A percentile compares a stretch with the other conserved stretches of the same genome.
Evolutionary conservation across 2,113 vertebrate species (phyloP).

Genomic region (Lathamus discolor): DNA sequence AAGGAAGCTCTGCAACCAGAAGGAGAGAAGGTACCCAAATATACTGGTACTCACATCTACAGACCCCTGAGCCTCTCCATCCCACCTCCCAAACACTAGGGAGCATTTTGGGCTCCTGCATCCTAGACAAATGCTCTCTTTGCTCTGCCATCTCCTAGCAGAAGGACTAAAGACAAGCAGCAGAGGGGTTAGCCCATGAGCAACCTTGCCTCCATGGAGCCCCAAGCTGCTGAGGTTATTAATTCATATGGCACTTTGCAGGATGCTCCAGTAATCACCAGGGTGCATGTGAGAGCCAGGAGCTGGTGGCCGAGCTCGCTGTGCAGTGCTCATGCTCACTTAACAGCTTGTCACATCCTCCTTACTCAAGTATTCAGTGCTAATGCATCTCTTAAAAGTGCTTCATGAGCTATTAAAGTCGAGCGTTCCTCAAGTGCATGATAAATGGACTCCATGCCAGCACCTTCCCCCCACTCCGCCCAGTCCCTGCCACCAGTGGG

Average conservation of each 20-base stretch:
- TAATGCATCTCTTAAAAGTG: conserved; percentile 65
- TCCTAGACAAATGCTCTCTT: neutral
- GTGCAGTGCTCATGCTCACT: neutral
- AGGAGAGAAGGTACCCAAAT: neutral
- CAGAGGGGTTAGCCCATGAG: neutral
- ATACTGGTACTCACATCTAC: neutral
- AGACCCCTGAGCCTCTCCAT: neutral
- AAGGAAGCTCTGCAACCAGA: neutral
- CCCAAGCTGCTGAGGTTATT: neutral
- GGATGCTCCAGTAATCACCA: conserved; percentile 5
- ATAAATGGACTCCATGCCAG: conserved; percentile 43
- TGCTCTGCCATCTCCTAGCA: neutral
- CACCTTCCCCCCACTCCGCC: neutral
- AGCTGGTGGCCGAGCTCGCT: neutral
- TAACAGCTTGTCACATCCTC: conserved; percentile 62
- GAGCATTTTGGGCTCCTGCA: neutral
- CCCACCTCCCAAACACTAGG: neutral
- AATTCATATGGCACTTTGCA: conserved; percentile 42
- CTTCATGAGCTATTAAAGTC: conserved; percentile 62
- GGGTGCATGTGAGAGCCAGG: neutral
- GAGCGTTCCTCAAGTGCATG: conserved; percentile 19
- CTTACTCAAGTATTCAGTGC: conserved; percentile 61
- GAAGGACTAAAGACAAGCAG: neutral
- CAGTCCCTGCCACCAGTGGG: neutral
- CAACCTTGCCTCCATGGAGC: neutral